Base-by-base conservation (phyloP, 2,888 invertebrate genomes). In the Calliscelio sp. region DNA sequence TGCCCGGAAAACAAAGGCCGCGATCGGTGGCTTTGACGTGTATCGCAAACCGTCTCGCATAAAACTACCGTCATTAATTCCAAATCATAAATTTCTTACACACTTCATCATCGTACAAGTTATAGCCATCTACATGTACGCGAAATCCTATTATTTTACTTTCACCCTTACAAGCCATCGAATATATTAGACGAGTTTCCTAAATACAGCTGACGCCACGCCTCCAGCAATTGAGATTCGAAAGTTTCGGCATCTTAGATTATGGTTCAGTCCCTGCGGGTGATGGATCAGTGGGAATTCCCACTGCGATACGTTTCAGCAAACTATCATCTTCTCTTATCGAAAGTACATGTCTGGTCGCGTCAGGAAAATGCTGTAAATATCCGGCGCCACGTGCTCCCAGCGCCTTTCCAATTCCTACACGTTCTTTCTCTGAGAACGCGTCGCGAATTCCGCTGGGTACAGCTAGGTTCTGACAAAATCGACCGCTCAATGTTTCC, bases 11-110 rank as follows among this genome's bases (percentile, higher is more conserved):
- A 68, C 74, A 74, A 74, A 81, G 49, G 65, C 14, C 41, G 51
- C 57, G 46, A 51, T 73, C 74, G 63, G 66, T 61, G 66, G 70
- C 73, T 75, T 61, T 81, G 53, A 68, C 81, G 53, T 49, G 74
- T 49, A 73, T 61, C 66, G 75, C 77, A 44, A 68, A 61, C 46
- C 41, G 68, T 71, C 61, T 74, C 73, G 80, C 80, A 71, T 74
- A 55, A n/a, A n/a, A n/a, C n/a, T n/a, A n/a, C n/a, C n/a, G n/a
- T n/a, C n/a, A n/a, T n/a, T n/a, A n/a, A n/a, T n/a, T n/a, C n/a
- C n/a, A n/a, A n/a, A n/a, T n/a, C n/a, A n/a, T n/a, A n/a, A n/a
- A n/a, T n/a, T n/a, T n/a, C n/a, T n/a, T n/a, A n/a, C n/a, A n/a
- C n/a, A n/a, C n/a, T n/a, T n/a, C n/a, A n/a, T n/a, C n/a, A n/a